A percentile compares a stretch with the other conserved stretches of the same genome.
Conservation (phyloP, 2,113 vertebrate species). For the Seriola quinqueradiata region DNA sequence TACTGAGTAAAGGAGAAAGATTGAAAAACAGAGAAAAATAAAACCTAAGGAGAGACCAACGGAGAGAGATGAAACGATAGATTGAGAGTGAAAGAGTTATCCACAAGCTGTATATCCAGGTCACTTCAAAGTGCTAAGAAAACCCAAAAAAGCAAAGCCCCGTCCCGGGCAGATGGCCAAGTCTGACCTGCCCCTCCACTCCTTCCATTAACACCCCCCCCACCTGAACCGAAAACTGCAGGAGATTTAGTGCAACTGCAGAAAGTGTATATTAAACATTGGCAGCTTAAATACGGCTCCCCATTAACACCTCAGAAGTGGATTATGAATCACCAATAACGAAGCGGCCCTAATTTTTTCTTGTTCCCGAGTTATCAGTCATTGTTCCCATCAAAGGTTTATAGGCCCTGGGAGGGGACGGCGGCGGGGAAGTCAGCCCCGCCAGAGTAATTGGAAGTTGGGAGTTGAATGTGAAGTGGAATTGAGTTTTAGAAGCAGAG, state of each 20-base stretch:
- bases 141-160: conserved; percentile 42
- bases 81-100: conserved; percentile 37
- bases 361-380: conserved; percentile 68
- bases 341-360: conserved; percentile 60
- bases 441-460: conserved; percentile 47
- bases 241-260: conserved; percentile 73
- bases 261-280: conserved; percentile 73
- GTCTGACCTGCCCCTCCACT: conserved; percentile 34
- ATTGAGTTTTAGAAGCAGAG: conserved; percentile 26
- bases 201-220: conserved; percentile 53
- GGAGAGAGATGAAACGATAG: conserved; percentile 28
- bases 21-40: conserved; percentile 27
- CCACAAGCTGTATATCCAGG: conserved; percentile 30
- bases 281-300: conserved; percentile 71
- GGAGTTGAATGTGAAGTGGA: conserved; percentile 44
- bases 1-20: conserved; percentile 29
- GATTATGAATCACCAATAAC: conserved; percentile 75
- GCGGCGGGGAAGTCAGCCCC: neutral
- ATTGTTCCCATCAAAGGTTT: conserved; percentile 72
- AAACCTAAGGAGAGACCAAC: conserved; percentile 9
- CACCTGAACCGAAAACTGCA: neutral
- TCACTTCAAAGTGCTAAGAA: conserved; percentile 44
- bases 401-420: conserved; percentile 50
- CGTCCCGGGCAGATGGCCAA: conserved; percentile 52
- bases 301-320: conserved; percentile 72